Evolutionary conservation across 2,888 invertebrate genomes (phyloP).

Genomic region (Cremastinae sp.): DNA sequence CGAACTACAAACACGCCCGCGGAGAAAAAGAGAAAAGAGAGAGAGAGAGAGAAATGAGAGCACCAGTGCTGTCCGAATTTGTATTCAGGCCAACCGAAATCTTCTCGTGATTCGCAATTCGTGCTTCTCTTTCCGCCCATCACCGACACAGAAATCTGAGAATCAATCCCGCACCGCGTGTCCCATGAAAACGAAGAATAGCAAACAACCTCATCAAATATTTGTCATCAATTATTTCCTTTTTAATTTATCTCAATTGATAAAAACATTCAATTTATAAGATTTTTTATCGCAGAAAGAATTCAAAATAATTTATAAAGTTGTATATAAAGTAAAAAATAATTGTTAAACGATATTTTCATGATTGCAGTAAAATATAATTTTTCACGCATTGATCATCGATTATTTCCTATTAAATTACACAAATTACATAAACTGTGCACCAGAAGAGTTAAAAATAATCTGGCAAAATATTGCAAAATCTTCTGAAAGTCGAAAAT

Average conservation of each 20-base stretch:
- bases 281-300: neutral
- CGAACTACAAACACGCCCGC: neutral
- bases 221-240: slow-evolving; percentile 33
- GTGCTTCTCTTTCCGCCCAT: slow-evolving; percentile 34
- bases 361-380: too few relatives aligned
- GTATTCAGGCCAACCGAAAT: slow-evolving; percentile 60
- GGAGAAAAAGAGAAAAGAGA: slow-evolving; percentile 5
- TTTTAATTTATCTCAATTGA: too few relatives aligned
- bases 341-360: too few relatives aligned
- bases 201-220: slow-evolving; percentile 15
- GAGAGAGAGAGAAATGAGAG: slow-evolving; percentile 45
- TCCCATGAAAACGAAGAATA: neutral
- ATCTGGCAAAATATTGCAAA: too few relatives aligned
- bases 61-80: slow-evolving; percentile 54
- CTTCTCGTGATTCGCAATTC: slow-evolving; percentile 56
- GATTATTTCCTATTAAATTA: too few relatives aligned
- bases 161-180: slow-evolving; percentile 12
- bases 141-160: slow-evolving; percentile 56
- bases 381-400: too few relatives aligned
- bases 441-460: too few relatives aligned
- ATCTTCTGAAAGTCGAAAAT: too few relatives aligned
- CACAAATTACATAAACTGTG: too few relatives aligned
- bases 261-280: neutral
- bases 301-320: neutral
- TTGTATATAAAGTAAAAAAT: too few relatives aligned